Conservation (phyloP, 2,888 invertebrate species). For the Pheosia tremula region DNA sequence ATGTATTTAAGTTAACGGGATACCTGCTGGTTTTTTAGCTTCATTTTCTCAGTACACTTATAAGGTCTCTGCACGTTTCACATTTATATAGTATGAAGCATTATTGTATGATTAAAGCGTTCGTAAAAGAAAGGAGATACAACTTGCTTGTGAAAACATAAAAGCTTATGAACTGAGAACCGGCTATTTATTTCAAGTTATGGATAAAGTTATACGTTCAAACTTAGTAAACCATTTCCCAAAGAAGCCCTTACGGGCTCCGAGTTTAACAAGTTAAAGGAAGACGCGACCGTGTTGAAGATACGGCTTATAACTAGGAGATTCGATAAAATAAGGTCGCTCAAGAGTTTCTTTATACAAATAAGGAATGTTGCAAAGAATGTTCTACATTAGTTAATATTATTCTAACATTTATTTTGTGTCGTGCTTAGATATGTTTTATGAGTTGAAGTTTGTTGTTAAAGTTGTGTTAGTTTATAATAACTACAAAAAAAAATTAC, state of each 20-base stretch:
- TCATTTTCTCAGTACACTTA: conserved; percentile 14
- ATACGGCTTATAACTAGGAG: conserved; percentile 1
- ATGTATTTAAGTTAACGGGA: conserved; percentile 33
- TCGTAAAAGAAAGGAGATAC: neutral
- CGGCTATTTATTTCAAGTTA: neutral
- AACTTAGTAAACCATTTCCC: conserved; percentile 3
- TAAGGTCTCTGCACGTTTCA: conserved; percentile 9
- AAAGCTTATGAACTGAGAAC: neutral
- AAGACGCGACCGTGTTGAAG: neutral
- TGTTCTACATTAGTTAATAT: neutral
- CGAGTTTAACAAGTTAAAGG: neutral
- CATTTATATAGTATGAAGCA: no score
- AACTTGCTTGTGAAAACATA: neutral
- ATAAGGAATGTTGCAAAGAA: neutral
- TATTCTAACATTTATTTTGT: no score
- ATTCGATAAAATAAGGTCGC: neutral
- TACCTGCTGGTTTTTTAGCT: conserved; percentile 19
- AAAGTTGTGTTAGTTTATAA: no score
- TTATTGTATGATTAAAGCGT: conserved; percentile 18
- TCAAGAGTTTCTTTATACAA: neutral
- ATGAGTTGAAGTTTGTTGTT: no score
- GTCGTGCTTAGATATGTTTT: no score
- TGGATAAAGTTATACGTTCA: conserved; percentile 1
- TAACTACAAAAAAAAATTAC: no score
- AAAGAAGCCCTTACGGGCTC: neutral